phyloP scores from a whole-genome alignment of 2,888 invertebrate genomes.

The Epirrhoe alternata region DNA sequence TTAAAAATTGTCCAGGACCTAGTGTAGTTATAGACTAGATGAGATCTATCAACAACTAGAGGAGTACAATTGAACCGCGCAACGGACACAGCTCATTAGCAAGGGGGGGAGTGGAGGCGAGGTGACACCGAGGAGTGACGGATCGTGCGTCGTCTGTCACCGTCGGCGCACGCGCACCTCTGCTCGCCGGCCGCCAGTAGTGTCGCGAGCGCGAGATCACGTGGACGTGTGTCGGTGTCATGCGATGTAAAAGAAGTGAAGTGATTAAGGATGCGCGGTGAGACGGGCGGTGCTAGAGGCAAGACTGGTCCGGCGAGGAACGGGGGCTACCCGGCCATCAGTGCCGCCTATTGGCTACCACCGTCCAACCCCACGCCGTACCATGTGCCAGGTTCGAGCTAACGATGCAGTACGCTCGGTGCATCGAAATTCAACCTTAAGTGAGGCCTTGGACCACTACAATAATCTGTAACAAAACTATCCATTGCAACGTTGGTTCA shows the following conservation, averaged over 20 bases:
- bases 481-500: constrained; percentile 3
- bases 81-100: constrained; percentile 78
- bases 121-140: constrained; percentile 78
- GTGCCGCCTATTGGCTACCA: constrained; percentile 93
- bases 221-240: constrained; percentile 65
- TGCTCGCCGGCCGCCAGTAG: constrained; percentile 63
- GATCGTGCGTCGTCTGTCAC: constrained; percentile 69
- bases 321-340: constrained; percentile 90
- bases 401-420: constrained; percentile 28
- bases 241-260: constrained; percentile 69
- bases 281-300: constrained; percentile 77
- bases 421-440: constrained; percentile 41
- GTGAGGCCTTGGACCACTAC: constrained; percentile 24
- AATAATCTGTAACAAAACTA: neutral
- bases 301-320: constrained; percentile 66
- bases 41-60: constrained; percentile 33
- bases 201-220: constrained; percentile 76
- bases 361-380: constrained; percentile 92
- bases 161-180: constrained; percentile 79
- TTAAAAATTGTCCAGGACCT: neutral
- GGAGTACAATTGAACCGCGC: constrained; percentile 42
- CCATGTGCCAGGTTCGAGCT: constrained; percentile 91
- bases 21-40: constrained; percentile 11
- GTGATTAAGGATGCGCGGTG: constrained; percentile 79
- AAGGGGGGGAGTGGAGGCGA: constrained; percentile 55